phyloP scores from a whole-genome alignment of 2,113 vertebrate genomes.

The Gyps fulvus region DNA sequence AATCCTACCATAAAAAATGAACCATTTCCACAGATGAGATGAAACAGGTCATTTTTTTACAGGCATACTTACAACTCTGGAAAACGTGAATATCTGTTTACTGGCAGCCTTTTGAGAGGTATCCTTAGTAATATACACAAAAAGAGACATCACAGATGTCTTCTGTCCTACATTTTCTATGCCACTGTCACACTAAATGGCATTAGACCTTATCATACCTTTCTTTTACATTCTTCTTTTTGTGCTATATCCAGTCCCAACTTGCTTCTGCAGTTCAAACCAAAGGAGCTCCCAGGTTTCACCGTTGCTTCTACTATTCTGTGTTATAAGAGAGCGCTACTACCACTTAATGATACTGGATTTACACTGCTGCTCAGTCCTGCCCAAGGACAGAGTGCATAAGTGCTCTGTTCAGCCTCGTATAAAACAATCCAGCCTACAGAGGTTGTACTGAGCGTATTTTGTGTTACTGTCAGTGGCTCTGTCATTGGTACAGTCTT shows the following conservation, averaged over 20 bases:
- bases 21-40: background rate
- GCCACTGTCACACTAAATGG: background rate
- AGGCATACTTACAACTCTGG: background rate
- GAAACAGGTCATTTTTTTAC: background rate
- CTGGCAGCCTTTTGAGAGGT: background rate
- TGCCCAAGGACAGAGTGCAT: background rate
- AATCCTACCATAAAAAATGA: conserved; percentile 47
- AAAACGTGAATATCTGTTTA: conserved; percentile 1
- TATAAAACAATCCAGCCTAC: background rate
- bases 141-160: background rate
- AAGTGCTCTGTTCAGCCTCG: background rate
- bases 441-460: background rate
- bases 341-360: background rate
- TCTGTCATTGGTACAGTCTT: background rate
- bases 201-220: background rate
- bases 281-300: background rate
- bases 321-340: background rate
- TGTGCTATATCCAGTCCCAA: background rate
- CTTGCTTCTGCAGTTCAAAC: background rate
- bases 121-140: background rate
- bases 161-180: conserved; percentile 29
- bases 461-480: background rate
- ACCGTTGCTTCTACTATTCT: background rate
- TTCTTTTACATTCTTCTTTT: background rate
- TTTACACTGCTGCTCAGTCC: background rate